Evolutionary conservation across 2,797 vertebrate species (phyloP).

Genomic region (Triplophysa bombifrons): DNA sequence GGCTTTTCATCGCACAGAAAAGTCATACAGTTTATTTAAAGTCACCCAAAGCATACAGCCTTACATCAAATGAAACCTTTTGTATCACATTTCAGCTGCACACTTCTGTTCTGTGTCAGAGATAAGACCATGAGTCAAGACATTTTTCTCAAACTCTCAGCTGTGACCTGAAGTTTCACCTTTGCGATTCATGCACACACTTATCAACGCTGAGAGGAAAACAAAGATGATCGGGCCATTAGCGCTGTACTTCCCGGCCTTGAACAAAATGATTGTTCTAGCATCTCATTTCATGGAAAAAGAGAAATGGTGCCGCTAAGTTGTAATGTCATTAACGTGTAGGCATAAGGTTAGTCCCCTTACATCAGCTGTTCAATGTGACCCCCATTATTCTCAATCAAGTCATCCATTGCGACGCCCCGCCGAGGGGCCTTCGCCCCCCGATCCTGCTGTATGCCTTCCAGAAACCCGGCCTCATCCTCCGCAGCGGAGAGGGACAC

Average conservation of each 20-base stretch:
- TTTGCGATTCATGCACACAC: background rate
- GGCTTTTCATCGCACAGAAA: background rate
- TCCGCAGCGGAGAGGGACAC: conserved; percentile 53
- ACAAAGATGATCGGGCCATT: conserved; percentile 56
- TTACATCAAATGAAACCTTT: background rate
- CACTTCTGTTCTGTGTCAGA: background rate
- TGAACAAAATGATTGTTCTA: conserved; percentile 65
- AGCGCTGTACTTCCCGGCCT: background rate
- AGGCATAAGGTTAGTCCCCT: conserved; percentile 70
- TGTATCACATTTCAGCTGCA: conserved; percentile 11
- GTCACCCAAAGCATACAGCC: background rate
- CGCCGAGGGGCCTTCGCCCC: conserved; percentile 67
- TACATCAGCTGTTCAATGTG: conserved; percentile 80
- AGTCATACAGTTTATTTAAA: background rate
- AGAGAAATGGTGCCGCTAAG: conserved; percentile 43
- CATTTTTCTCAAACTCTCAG: background rate
- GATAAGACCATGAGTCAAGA: background rate
- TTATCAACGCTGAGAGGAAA: background rate
- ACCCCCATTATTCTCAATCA: conserved; percentile 80
- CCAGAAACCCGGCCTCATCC: conserved; percentile 67
- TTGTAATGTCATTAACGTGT: conserved; percentile 62
- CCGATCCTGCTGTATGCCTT: conserved; percentile 68
- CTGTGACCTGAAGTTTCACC: conserved; percentile 14
- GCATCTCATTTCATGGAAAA: conserved; percentile 51
- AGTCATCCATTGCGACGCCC: conserved; percentile 75